Evolutionary conservation across 2,113 vertebrate species (phyloP).

Genomic region (Ranitomeya imitator): DNA sequence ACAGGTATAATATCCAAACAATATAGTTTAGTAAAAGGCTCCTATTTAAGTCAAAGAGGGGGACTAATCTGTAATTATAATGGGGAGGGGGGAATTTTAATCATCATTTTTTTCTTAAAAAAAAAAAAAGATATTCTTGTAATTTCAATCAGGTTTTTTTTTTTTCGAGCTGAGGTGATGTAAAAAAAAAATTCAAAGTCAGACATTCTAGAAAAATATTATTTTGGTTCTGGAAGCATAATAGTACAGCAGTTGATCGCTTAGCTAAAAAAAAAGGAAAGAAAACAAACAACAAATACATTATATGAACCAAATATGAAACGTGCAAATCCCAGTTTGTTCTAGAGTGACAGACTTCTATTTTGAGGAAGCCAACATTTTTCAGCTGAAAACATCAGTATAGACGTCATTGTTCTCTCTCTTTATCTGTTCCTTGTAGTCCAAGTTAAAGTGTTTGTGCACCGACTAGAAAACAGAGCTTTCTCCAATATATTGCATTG

Average conservation of each 20-base stretch:
- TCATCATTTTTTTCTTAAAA: background rate
- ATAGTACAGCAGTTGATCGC: slow-evolving; percentile 33
- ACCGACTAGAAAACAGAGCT: background rate
- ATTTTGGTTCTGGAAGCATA: slow-evolving; percentile 46
- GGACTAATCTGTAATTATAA: background rate
- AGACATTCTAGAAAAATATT: slow-evolving; percentile 47
- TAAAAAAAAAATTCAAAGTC: slow-evolving; percentile 23
- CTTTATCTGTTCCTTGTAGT: background rate
- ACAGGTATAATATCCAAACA: background rate
- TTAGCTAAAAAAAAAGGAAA: background rate
- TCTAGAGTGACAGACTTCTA: background rate
- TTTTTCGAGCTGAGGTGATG: background rate
- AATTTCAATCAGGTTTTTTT: too few relatives aligned
- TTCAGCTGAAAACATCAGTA: background rate
- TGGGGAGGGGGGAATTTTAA: background rate
- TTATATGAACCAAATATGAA: slow-evolving; percentile 9
- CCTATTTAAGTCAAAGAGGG: background rate
- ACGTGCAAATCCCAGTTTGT: slow-evolving; percentile 25
- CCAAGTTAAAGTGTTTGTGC: background rate
- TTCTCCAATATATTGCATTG: slow-evolving; percentile 41
- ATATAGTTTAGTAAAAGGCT: background rate
- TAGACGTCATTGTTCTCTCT: background rate
- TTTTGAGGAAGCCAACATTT: background rate
- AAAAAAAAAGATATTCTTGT: background rate
- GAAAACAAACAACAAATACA: background rate